phyloP scores from a whole-genome alignment of 2,113 vertebrate genomes.

The Onychostoma macrolepis region DNA sequence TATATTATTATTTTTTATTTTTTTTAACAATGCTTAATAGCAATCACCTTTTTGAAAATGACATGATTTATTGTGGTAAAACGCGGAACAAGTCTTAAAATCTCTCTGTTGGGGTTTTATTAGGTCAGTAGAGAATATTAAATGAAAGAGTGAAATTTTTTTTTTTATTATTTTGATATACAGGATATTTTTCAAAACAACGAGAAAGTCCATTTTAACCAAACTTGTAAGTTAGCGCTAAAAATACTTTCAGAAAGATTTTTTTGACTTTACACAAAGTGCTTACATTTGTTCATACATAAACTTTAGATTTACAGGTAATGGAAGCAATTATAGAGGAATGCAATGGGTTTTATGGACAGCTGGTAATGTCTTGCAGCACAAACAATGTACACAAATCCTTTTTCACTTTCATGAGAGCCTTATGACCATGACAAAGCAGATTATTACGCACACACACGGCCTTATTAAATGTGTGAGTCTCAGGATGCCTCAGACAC shows the following conservation, averaged over 20 bases:
- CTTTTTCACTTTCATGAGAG: slow-evolving; percentile 32
- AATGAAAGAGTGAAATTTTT: neutral
- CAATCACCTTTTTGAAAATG: neutral
- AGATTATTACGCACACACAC: slow-evolving; percentile 16
- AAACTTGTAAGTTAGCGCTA: neutral
- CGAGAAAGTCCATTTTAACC: neutral
- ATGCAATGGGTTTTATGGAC: slow-evolving; percentile 41
- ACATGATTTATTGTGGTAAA: neutral
- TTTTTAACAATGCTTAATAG: neutral
- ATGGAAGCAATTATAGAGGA: slow-evolving; percentile 45
- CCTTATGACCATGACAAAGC: slow-evolving; percentile 50
- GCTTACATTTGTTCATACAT: slow-evolving; percentile 9
- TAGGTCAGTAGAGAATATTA: neutral
- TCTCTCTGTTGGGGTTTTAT: neutral
- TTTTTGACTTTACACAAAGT: slow-evolving; percentile 7
- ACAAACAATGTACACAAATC: slow-evolving; percentile 10
- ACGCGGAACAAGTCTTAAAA: neutral
- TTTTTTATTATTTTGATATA: neutral
- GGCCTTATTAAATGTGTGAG: slow-evolving; percentile 39
- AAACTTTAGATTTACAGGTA: slow-evolving; percentile 35
- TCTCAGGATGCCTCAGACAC: slow-evolving; percentile 26
- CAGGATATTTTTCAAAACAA: neutral
- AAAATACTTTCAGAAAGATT: neutral
- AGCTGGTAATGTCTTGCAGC: neutral
- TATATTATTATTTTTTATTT: no score